Percentiles rank a stretch among this genome's conserved stretches.
Conservation (phyloP, 2,113 vertebrate genomes). For the Rissa tridactyla region DNA sequence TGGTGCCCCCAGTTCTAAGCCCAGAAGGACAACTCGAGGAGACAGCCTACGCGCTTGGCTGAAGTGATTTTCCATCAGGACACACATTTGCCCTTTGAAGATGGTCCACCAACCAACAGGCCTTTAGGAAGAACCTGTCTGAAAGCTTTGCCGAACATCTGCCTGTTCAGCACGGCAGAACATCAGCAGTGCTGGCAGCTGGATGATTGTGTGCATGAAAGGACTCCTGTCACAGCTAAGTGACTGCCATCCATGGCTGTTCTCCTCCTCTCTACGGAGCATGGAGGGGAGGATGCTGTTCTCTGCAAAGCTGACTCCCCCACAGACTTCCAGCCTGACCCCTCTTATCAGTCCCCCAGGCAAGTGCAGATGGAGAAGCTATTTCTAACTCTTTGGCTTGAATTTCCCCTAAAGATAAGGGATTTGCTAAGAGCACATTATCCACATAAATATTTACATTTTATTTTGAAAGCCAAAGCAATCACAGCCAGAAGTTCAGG, state of each 20-base stretch:
- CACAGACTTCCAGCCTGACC: not conserved
- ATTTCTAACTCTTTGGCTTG: not conserved
- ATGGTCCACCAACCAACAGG: not conserved
- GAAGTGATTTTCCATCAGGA: not conserved
- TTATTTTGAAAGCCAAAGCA: not conserved
- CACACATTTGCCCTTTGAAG: not conserved
- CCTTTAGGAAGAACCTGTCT: not conserved
- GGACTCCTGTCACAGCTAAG: not conserved
- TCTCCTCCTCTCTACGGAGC: not conserved
- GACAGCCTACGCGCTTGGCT: fast-evolving
- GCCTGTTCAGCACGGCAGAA: not conserved
- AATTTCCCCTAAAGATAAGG: not conserved
- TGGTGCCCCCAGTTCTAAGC: not conserved
- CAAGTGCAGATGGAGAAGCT: not conserved
- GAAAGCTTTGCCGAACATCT: not conserved
- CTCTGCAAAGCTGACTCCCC: not conserved
- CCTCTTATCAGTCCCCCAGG: not conserved
- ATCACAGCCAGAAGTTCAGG: not conserved
- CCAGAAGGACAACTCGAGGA: not conserved
- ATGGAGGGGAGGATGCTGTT: not conserved
- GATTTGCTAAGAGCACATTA: not conserved
- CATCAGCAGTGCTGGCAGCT: not conserved
- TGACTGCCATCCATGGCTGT: fast-evolving
- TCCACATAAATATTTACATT: not conserved
- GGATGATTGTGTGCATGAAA: fast-evolving